phyloP scores from a whole-genome alignment of 2,888 invertebrate species.

The Zele albiditarsus region DNA sequence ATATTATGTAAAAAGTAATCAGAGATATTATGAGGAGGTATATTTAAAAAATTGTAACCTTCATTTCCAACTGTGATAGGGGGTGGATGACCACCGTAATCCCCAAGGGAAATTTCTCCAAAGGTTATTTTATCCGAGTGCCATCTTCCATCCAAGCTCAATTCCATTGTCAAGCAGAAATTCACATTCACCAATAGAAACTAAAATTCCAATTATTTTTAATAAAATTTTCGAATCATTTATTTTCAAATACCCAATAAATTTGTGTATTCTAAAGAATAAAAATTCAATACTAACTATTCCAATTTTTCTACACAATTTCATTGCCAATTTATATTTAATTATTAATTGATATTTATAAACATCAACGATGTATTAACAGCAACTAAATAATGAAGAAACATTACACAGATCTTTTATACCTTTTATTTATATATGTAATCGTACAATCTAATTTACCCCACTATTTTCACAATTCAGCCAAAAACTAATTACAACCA shows the following conservation, averaged over 20 bases:
- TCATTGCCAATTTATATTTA: background rate
- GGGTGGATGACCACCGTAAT: constrained; percentile 47
- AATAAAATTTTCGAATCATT: background rate
- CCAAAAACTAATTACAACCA: constrained; percentile 41
- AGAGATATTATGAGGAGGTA: background rate
- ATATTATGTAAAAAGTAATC: background rate
- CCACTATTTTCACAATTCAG: constrained; percentile 53
- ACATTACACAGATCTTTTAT: constrained; percentile 20
- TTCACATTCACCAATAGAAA: background rate
- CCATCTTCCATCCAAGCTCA: constrained; percentile 37
- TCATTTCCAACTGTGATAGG: constrained; percentile 50
- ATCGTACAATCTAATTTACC: constrained; percentile 43
- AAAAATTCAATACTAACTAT: background rate
- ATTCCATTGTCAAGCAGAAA: background rate
- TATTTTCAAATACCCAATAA: too few relatives aligned
- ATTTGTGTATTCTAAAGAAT: background rate
- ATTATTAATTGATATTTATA: background rate
- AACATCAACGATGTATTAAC: background rate
- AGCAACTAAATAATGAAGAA: background rate
- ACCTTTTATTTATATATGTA: constrained; percentile 32
- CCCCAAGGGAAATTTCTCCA: constrained; percentile 60
- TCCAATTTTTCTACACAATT: background rate
- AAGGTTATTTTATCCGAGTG: constrained; percentile 50
- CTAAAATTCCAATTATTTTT: background rate
- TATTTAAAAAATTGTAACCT: constrained; percentile 45